Base-by-base conservation (phyloP, 2,888 invertebrate species). In the Agrochola litura region DNA sequence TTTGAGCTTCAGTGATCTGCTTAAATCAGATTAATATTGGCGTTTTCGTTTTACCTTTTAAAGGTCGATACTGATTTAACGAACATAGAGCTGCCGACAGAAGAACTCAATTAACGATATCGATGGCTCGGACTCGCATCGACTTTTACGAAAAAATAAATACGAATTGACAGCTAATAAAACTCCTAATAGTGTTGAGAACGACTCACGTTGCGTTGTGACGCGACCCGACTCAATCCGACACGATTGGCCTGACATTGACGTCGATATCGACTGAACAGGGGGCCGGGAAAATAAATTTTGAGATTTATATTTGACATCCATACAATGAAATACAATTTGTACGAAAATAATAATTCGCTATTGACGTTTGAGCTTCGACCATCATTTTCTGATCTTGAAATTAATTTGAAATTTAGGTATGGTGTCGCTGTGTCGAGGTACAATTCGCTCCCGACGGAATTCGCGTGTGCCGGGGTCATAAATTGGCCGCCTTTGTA, bases 401-500 rank as follows among this genome's bases (percentile, higher is more conserved):
- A 88, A 88, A 91, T 91, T 90, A 90, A 89, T 91, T 91, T 82
- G 88, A 86, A 85, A 86, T 90, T 89, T 87, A 82, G 86, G 82
- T 73, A 85, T 77, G 88, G 73, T 84, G 79, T 86, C 72, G 72
- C 66, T 77, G 71, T 73, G 78, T 85, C 19, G 85, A 81, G 64
- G 76, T 77, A 86, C 77, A 79, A 76, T 84, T 83, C 69, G 68
- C 60, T 87, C 83, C 85, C 85, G n/a, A 56, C 60, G 90, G 91
- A 86, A 86, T 89, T 90, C 86, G 88, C 91, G 89, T 91, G 91
- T 90, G 90, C 87, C 89, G 90, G 89, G 89, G 90, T 91, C 93
- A 94, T 94, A 94, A 94, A 95, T 95, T 94, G 94, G 90, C 90
- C 84, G 90, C 92, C 91, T 93, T 95, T 95, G 94, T 95, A 89